These are phyloP conservation scores for Proteles cristata DNA, from an alignment of 2,113 vertebrate genomes.

Conservation along the genomic window DNA sequence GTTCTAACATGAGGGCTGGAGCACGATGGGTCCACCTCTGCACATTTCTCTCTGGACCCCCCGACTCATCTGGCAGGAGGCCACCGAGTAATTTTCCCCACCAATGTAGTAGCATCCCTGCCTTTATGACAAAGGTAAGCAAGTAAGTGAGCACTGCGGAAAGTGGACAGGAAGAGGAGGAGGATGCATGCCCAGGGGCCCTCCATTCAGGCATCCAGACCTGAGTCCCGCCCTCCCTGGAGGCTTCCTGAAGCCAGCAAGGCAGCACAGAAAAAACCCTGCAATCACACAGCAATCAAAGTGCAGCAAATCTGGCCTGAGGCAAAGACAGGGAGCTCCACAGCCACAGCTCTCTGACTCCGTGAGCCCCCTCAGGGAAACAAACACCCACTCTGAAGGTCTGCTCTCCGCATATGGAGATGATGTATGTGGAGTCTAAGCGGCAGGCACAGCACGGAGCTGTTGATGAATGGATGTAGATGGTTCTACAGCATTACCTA, in stretches of 20 bases:
- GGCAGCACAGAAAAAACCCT: neutral
- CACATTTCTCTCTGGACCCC: neutral
- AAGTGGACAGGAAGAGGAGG: neutral
- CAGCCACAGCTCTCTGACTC: neutral
- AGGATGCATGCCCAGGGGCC: neutral
- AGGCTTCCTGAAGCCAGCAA: neutral
- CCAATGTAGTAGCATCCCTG: neutral
- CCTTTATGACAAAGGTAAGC: neutral
- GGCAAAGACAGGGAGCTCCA: neutral
- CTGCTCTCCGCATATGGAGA: neutral
- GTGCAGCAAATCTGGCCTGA: accelerated
- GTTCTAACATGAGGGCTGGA: neutral
- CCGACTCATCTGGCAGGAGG: neutral
- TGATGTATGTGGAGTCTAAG: neutral
- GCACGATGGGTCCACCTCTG: neutral
- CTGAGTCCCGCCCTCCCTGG: neutral
- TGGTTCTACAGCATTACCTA: no score
- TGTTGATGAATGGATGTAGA: accelerated
- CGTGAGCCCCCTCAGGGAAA: no score
- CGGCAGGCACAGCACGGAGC: neutral
- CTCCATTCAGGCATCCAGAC: neutral
- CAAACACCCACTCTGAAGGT: neutral
- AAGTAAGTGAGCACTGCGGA: neutral
- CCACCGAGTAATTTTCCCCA: neutral
- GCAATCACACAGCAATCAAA: neutral